phyloP scores from a whole-genome alignment of 2,888 invertebrate species.

The Plutella xylostella region DNA sequence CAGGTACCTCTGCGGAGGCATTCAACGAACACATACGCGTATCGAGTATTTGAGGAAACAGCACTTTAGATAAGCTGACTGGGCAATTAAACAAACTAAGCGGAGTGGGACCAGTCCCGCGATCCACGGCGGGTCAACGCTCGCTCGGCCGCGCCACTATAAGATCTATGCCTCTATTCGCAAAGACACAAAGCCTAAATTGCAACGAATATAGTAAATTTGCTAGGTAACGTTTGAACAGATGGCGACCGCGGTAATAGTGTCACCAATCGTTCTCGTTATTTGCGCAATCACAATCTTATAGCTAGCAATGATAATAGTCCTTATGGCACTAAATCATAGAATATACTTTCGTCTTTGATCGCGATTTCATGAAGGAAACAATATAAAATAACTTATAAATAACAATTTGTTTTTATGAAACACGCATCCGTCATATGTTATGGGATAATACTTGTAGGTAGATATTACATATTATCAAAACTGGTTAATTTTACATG shows the following conservation, averaged over 20 bases:
- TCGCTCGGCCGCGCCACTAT: conserved; percentile 24
- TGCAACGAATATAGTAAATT: neutral
- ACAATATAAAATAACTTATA: too few species aligned
- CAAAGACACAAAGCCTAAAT: neutral
- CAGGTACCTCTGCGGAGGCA: too few species aligned
- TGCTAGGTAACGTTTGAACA: conserved; percentile 31
- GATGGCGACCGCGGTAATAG: conserved; percentile 18
- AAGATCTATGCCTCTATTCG: neutral
- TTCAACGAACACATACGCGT: too few species aligned
- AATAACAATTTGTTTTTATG: too few species aligned
- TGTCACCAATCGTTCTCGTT: conserved; percentile 4
- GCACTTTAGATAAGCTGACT: conserved; percentile 1
- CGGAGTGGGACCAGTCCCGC: conserved; percentile 35
- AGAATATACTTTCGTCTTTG: neutral
- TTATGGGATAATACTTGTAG: too few species aligned
- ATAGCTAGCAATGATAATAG: neutral
- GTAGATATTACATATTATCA: too few species aligned
- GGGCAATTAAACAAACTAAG: conserved; percentile 29
- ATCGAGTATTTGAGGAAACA: neutral
- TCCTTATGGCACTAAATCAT: neutral
- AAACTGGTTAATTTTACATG: too few species aligned
- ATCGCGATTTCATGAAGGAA: too few species aligned
- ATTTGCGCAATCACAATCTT: neutral
- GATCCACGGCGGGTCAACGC: conserved; percentile 44
- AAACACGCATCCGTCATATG: too few species aligned